Percentiles rank a stretch among this genome's conserved stretches.
These are phyloP conservation scores for Amorpha juglandis DNA, from an alignment of 2,888 invertebrate genomes.

Conservation along the genomic window DNA sequence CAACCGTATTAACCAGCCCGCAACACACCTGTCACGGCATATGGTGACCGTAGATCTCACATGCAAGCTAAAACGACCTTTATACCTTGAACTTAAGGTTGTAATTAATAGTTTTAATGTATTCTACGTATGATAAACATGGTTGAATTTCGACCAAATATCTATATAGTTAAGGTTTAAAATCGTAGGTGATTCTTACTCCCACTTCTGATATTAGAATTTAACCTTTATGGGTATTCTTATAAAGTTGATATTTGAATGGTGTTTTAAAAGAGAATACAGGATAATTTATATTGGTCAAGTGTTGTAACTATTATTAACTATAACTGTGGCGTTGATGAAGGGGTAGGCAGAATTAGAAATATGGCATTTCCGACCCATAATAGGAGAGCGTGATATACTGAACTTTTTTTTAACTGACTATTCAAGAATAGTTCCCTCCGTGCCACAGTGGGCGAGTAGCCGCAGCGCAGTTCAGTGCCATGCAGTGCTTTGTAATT, in stretches of 20 bases:
- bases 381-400: too few species aligned
- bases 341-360: too few species aligned
- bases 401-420: too few species aligned
- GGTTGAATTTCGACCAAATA: background rate
- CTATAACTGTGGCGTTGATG: too few species aligned
- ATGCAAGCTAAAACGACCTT: background rate
- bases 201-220: background rate
- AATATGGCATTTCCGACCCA: too few species aligned
- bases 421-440: too few species aligned
- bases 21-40: slow-evolving; percentile 20
- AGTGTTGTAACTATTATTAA: too few species aligned
- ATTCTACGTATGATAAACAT: background rate
- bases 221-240: background rate
- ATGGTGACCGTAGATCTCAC: background rate
- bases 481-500: too few species aligned
- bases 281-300: too few species aligned
- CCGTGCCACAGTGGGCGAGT: too few species aligned
- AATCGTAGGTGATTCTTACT: background rate
- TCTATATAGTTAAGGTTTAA: background rate
- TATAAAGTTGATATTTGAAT: background rate
- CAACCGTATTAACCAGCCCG: background rate
- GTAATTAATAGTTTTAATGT: background rate
- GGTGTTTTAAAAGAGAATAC: too few species aligned
- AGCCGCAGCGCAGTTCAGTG: too few species aligned
- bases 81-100: background rate